These are phyloP conservation scores for Rhadina sibilatrix DNA, from an alignment of 2,113 vertebrate species.

Conservation along the genomic window DNA sequence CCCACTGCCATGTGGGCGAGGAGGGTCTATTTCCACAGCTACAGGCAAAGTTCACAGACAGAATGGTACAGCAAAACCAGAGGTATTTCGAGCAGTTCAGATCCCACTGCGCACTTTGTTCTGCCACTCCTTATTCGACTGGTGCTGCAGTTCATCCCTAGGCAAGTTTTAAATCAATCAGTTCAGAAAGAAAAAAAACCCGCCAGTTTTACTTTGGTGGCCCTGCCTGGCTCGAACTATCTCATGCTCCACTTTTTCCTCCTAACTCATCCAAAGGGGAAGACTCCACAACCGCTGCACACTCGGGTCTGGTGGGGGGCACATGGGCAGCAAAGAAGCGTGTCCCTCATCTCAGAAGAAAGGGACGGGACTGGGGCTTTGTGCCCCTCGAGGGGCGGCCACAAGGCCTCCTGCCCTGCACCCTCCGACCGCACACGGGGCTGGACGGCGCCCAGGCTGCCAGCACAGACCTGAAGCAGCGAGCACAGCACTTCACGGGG, in stretches of 20 bases:
- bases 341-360: rapidly evolving
- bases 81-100: background rate
- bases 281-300: rapidly evolving
- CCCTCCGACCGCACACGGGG: background rate
- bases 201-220: background rate
- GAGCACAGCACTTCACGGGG: rapidly evolving
- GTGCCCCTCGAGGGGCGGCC: background rate
- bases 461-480: background rate
- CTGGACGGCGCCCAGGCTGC: background rate
- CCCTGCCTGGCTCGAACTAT: background rate
- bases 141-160: background rate
- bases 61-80: rapidly evolving
- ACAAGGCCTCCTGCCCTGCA: background rate
- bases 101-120: background rate
- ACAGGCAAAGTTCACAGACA: background rate
- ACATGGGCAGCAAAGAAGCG: rapidly evolving
- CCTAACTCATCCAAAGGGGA: background rate
- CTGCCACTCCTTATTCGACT: background rate
- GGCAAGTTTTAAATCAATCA: background rate
- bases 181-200: background rate
- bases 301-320: background rate
- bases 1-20: background rate
- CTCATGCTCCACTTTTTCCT: background rate
- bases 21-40: background rate
- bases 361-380: rapidly evolving